Evolutionary conservation across 2,113 vertebrate species (phyloP).

Genomic region (Tapirus terrestris): DNA sequence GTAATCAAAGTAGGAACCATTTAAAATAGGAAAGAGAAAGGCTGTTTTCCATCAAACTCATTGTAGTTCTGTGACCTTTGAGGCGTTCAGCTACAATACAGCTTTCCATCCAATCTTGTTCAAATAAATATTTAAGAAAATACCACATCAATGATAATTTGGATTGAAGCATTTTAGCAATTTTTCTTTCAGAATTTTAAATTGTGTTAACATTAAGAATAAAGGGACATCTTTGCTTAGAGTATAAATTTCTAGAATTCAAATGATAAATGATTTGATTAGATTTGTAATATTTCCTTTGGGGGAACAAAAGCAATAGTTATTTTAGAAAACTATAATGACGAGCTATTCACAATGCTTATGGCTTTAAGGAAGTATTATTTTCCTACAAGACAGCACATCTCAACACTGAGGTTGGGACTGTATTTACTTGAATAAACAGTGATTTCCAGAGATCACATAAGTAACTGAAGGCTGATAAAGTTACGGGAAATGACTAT

Average conservation of each 20-base stretch:
- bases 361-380: constrained; percentile 76
- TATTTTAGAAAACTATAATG: constrained; percentile 67
- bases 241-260: constrained; percentile 69
- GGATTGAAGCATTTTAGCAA: constrained; percentile 74
- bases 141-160: constrained; percentile 77
- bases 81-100: constrained; percentile 78
- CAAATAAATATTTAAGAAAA: constrained; percentile 82
- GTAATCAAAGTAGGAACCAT: constrained; percentile 94
- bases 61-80: constrained; percentile 83
- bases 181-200: constrained; percentile 77
- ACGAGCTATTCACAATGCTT: constrained; percentile 64
- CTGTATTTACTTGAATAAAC: constrained; percentile 84
- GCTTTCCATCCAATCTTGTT: constrained; percentile 77
- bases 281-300: constrained; percentile 64
- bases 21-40: constrained; percentile 87
- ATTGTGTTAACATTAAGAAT: constrained; percentile 77
- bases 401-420: constrained; percentile 82
- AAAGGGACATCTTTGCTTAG: constrained; percentile 75
- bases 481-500: constrained; percentile 90
- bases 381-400: constrained; percentile 79
- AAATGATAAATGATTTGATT: constrained; percentile 66
- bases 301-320: constrained; percentile 54
- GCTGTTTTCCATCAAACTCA: constrained; percentile 93
- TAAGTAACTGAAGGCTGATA: constrained; percentile 88
- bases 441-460: constrained; percentile 86